A percentile compares a stretch with the other conserved stretches of the same genome.
These are phyloP conservation scores for Hyla sarda DNA, from an alignment of 2,113 vertebrate species.

Conservation along the genomic window DNA sequence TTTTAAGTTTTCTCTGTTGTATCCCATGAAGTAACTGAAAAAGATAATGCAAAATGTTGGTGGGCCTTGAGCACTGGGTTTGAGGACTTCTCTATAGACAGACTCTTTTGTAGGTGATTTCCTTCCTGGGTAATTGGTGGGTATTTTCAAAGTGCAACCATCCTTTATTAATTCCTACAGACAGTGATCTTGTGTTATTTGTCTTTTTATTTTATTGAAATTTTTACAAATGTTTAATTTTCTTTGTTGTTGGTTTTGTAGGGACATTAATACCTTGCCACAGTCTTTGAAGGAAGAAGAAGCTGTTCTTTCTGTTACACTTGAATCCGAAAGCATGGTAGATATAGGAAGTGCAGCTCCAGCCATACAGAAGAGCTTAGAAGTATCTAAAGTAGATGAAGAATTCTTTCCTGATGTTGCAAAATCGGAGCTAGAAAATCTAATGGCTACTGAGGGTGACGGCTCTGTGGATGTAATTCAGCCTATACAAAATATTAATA, in stretches of 20 bases:
- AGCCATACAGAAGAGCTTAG: not conserved
- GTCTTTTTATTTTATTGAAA: not conserved
- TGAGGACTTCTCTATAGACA: not conserved
- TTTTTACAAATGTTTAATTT: not conserved
- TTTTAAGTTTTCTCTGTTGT: too few relatives aligned
- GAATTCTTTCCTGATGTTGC: not conserved
- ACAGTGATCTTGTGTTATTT: not conserved
- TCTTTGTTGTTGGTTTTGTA: constrained; percentile 46
- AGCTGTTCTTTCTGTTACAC: constrained; percentile 54
- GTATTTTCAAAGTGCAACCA: not conserved
- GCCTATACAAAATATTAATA: not conserved
- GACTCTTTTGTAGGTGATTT: not conserved
- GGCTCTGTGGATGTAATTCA: not conserved
- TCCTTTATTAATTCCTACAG: not conserved
- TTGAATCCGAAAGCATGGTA: not conserved
- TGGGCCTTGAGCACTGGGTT: too few relatives aligned
- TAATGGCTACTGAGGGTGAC: not conserved
- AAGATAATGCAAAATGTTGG: too few relatives aligned
- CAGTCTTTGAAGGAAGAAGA: constrained; percentile 64
- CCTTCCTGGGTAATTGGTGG: not conserved
- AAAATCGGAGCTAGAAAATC: not conserved
- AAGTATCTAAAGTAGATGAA: not conserved
- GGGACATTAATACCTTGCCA: constrained; percentile 62
- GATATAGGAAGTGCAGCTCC: not conserved
- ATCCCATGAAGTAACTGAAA: too few relatives aligned